A percentile compares a stretch with the other conserved stretches of the same genome.
Evolutionary conservation across 2,113 vertebrate genomes (phyloP).

Genomic region (Dissostichus mawsoni): DNA sequence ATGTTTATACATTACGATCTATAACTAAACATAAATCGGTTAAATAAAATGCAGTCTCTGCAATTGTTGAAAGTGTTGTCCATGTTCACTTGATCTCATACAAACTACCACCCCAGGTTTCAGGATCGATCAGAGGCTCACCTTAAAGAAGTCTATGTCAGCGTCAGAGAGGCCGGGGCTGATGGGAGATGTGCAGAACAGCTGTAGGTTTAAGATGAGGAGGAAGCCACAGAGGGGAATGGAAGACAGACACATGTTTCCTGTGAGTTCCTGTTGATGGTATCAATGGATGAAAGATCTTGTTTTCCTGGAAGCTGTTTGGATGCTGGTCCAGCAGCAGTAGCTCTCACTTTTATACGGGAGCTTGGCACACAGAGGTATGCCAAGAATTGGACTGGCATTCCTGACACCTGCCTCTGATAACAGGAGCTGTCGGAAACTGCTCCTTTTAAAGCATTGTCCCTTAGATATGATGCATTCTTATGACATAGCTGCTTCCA

Average conservation of each 20-base stretch:
- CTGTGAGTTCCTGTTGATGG: conserved; percentile 23
- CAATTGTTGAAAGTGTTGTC: neutral
- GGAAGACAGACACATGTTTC: conserved; percentile 61
- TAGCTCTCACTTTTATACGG: conserved; percentile 79
- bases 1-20: neutral
- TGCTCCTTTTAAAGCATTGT: conserved; percentile 83
- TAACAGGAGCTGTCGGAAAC: conserved; percentile 81
- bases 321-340: conserved; percentile 47
- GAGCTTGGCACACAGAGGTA: conserved; percentile 58
- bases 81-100: neutral
- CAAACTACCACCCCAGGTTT: neutral
- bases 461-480: conserved; percentile 68
- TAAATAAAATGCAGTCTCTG: neutral
- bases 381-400: conserved; percentile 80
- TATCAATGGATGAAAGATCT: conserved; percentile 12
- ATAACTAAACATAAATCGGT: neutral
- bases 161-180: conserved; percentile 69
- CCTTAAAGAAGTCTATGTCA: conserved; percentile 86
- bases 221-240: conserved; percentile 64
- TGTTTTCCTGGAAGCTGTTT: conserved; percentile 39
- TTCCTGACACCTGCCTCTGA: conserved; percentile 85
- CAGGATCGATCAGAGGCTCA: conserved; percentile 71
- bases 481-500: conserved; percentile 65
- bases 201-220: conserved; percentile 76
- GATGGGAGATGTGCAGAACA: conserved; percentile 77